Conservation (phyloP, 2,888 invertebrate species). For the Synanthedon myopaeformis region DNA sequence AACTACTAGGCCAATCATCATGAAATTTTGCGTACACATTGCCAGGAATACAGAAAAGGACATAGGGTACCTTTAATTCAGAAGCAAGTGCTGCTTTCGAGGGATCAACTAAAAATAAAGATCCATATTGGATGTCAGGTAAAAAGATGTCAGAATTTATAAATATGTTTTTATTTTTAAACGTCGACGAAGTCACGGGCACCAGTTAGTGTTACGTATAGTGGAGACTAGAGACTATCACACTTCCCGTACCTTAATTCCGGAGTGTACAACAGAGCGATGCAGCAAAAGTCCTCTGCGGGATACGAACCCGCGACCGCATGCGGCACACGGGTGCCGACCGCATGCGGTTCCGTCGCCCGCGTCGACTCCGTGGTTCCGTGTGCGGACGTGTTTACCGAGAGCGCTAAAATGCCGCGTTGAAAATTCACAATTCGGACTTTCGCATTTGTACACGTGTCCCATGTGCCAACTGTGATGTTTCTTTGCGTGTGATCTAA, state of each 20-base stretch:
- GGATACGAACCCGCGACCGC: constrained; percentile 11
- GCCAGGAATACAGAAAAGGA: too few relatives aligned
- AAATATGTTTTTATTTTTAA: too few relatives aligned
- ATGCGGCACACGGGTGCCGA: constrained; percentile 7
- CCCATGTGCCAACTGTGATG: not conserved
- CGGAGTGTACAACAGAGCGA: constrained; percentile 7
- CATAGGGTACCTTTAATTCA: too few relatives aligned
- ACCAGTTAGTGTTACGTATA: too few relatives aligned
- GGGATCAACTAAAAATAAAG: too few relatives aligned
- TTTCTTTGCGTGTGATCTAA: not conserved
- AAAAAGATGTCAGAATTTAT: too few relatives aligned
- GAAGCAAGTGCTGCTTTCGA: too few relatives aligned
- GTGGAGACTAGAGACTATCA: too few relatives aligned
- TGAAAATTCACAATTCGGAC: not conserved
- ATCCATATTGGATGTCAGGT: too few relatives aligned
- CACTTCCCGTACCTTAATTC: not conserved
- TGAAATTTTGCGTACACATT: too few relatives aligned
- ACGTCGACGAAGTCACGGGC: too few relatives aligned
- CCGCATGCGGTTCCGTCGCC: constrained; percentile 2
- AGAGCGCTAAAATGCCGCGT: not conserved
- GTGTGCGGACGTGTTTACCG: not conserved
- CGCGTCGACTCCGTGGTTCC: constrained; percentile 4
- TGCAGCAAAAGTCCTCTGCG: constrained; percentile 10
- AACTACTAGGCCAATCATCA: too few relatives aligned
- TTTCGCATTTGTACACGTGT: not conserved